phyloP scores from a whole-genome alignment of 2,113 vertebrate species.

The Bujurquina vittata region DNA sequence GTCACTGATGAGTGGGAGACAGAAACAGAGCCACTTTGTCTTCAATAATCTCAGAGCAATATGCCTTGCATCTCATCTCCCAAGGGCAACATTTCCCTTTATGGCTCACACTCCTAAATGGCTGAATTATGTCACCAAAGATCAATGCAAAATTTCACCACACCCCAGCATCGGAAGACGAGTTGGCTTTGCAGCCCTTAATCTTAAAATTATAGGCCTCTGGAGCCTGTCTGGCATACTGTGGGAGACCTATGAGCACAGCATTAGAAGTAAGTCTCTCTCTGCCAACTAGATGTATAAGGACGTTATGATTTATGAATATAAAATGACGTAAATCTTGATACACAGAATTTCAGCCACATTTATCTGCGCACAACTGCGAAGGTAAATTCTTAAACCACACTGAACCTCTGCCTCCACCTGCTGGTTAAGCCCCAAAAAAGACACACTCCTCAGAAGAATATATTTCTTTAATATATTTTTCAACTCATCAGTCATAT shows the following conservation, averaged over 20 bases:
- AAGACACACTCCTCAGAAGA: background rate
- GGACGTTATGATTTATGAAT: background rate
- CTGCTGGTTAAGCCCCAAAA: constrained; percentile 43
- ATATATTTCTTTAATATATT: constrained; percentile 66
- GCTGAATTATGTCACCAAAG: constrained; percentile 38
- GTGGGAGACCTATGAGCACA: background rate
- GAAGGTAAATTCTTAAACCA: background rate
- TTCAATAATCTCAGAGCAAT: constrained; percentile 5
- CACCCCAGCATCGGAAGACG: background rate
- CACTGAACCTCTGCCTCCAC: constrained; percentile 35
- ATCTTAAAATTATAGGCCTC: constrained; percentile 21
- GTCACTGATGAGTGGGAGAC: background rate
- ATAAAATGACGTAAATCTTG: constrained; percentile 3
- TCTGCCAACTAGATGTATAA: background rate
- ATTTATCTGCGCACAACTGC: background rate
- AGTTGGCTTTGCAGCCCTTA: background rate
- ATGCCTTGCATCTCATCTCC: constrained; percentile 33
- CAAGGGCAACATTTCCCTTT: constrained; percentile 5
- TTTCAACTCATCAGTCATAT: constrained; percentile 62
- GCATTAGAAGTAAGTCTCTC: background rate
- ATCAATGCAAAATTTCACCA: constrained; percentile 41
- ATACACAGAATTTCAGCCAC: background rate
- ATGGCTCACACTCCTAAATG: constrained; percentile 29
- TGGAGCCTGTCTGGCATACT: background rate
- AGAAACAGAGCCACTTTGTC: constrained; percentile 17